Evolutionary conservation across 2,797 vertebrate species (phyloP), one percentile per base, ranked within the genome.

Genomic region (Scarus forsteni): DNA sequence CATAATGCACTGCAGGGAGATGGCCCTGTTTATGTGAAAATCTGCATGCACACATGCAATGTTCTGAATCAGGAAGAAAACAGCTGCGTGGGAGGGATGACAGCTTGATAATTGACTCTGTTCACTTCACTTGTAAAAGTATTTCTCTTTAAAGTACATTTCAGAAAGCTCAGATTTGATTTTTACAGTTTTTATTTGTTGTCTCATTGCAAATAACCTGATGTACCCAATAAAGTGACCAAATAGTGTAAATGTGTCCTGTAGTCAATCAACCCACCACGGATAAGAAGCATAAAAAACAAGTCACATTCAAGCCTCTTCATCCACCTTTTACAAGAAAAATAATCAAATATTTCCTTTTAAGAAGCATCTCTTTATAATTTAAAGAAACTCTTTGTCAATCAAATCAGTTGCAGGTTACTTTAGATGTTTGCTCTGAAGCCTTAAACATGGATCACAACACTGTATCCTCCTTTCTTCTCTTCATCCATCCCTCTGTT

Each of bases 11-110:
- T 73, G 69, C 74, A 70, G 66, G 48, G 64, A 59, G 36, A 67
- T 60, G 81, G 66, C 75, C 49, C 65, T 5, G 12, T 79, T 85
- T 79, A 70, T 80, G 69, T 63, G 27, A 76, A 74, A 79, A 52
- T 82, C 36, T 70, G 62, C 53, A 44, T 53, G 43, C 66, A 45
- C 58, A 64, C 18, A 35, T 58, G 40, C 49, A 57, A 60, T 74
- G 54, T 77, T 76, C 64, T 79, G 38, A 74, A 64, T 36, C 46
- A 62, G 64, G 34, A 64, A 67, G 67, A 71, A 59, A 45, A 71
- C 55, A 70, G 50, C 56, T 59, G 77, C 7, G 64, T 64, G 39
- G 66, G 75, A 74, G 7, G 53, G 5, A 43, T 49, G 56, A 56
- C 46, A 44, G 67, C 45, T 71, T 60, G 13, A 48, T 54, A n/a